These are phyloP conservation scores for Drosophila littoralis DNA, from an alignment of 1,140 invertebrate species.

Conservation along the genomic window DNA sequence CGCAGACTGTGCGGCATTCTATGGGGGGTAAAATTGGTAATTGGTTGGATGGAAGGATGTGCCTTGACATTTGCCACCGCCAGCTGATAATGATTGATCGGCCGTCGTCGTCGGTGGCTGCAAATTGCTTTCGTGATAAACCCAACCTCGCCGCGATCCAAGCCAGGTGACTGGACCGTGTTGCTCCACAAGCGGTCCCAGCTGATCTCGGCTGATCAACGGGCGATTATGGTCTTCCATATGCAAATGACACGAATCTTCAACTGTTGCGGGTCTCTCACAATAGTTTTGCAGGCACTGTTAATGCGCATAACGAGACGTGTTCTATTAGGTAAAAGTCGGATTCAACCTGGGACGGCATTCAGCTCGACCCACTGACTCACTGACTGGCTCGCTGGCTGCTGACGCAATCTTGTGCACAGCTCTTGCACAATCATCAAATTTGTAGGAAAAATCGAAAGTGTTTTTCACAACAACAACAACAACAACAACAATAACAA, in stretches of 20 bases:
- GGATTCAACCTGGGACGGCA: too few relatives aligned
- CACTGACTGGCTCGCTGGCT: slow-evolving; percentile 9
- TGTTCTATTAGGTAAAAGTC: slow-evolving; percentile 64
- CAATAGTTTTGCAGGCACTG: slow-evolving; percentile 39
- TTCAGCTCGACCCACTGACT: slow-evolving; percentile 13
- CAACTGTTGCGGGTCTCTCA: slow-evolving; percentile 19
- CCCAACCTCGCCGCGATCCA: slow-evolving; percentile 53
- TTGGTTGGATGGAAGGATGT: slow-evolving; percentile 59
- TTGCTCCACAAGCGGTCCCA: slow-evolving; percentile 28
- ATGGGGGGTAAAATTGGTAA: neutral
- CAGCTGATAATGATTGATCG: slow-evolving; percentile 67
- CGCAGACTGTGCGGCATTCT: slow-evolving; percentile 37
- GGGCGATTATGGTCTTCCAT: slow-evolving; percentile 34
- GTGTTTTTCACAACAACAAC: slow-evolving; percentile 29
- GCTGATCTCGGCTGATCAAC: slow-evolving; percentile 8
- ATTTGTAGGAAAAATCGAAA: slow-evolving; percentile 46
- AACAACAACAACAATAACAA: slow-evolving; percentile 7
- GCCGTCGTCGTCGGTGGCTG: slow-evolving; percentile 20
- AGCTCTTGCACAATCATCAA: slow-evolving; percentile 41
- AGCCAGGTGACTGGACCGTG: slow-evolving; percentile 29
- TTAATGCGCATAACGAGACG: slow-evolving; percentile 72
- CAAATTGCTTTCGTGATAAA: slow-evolving; percentile 69
- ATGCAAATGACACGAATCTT: slow-evolving; percentile 68
- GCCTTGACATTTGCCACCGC: slow-evolving; percentile 73
- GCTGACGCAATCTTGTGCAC: slow-evolving; percentile 35